These are phyloP conservation scores for Chrysochloris asiatica DNA, from an alignment of 2,113 vertebrate species.

Conservation along the genomic window DNA sequence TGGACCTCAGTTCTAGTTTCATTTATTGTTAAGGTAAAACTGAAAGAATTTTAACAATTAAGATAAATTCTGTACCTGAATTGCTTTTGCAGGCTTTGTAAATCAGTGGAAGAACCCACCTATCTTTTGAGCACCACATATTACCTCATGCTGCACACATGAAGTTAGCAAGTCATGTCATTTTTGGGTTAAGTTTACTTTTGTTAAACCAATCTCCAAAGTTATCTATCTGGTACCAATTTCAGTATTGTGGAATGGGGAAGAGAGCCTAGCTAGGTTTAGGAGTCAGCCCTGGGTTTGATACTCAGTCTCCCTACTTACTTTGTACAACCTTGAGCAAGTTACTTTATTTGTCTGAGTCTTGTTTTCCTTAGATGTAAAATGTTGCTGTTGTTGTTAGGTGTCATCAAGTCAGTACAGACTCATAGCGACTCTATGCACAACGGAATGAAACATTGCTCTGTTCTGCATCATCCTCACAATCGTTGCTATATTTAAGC, in stretches of 20 bases:
- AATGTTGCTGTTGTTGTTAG: too few relatives aligned
- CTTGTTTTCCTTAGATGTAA: too few relatives aligned
- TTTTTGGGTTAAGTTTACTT: slow-evolving; percentile 28
- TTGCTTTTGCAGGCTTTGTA: slow-evolving; percentile 22
- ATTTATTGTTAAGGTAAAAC: slow-evolving; percentile 41
- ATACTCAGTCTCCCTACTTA: background rate
- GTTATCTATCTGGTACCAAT: background rate
- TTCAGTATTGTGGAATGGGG: slow-evolving; percentile 24
- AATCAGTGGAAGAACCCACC: slow-evolving; percentile 23
- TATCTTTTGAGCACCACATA: too few relatives aligned
- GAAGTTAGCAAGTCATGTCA: slow-evolving; percentile 28
- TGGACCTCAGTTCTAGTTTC: slow-evolving; percentile 11
- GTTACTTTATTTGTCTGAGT: too few relatives aligned
- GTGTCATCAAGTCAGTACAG: too few relatives aligned
- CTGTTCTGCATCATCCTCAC: too few relatives aligned
- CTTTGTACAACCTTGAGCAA: background rate
- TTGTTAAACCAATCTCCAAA: slow-evolving; percentile 36
- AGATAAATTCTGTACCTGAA: slow-evolving; percentile 39
- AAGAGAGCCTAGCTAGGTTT: background rate
- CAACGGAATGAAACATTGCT: too few relatives aligned
- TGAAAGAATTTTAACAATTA: background rate
- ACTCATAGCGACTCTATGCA: too few relatives aligned
- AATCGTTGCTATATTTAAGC: too few relatives aligned
- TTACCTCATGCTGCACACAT: slow-evolving; percentile 18
- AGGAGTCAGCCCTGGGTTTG: background rate